Evolutionary conservation across 2,888 invertebrate species (phyloP).

Genomic region (Noctua fimbriata): DNA sequence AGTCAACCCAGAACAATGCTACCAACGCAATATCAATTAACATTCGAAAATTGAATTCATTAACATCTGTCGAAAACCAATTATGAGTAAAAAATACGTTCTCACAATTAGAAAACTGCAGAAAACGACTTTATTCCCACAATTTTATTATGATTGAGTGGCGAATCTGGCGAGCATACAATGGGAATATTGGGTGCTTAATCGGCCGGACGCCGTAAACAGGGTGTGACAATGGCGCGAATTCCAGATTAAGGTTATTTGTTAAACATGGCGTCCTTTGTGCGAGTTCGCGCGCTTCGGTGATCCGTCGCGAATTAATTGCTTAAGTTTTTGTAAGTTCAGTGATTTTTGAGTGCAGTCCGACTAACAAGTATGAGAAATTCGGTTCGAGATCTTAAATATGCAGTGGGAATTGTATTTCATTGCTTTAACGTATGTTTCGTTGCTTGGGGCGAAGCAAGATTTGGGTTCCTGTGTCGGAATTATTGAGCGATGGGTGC

Average conservation of each 20-base stretch:
- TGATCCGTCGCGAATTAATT: slow-evolving; percentile 76
- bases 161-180: slow-evolving; percentile 80
- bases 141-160: slow-evolving; percentile 84
- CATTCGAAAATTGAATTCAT: slow-evolving; percentile 76
- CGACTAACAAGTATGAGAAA: slow-evolving; percentile 80
- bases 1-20: slow-evolving; percentile 70
- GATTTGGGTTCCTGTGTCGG: slow-evolving; percentile 20
- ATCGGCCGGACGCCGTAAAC: slow-evolving; percentile 83
- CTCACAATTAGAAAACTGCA: slow-evolving; percentile 84
- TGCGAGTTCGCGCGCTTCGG: slow-evolving; percentile 78
- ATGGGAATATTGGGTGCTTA: slow-evolving; percentile 82
- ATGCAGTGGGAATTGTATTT: slow-evolving; percentile 65
- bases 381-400: slow-evolving; percentile 52
- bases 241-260: slow-evolving; percentile 86
- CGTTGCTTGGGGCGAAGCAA: slow-evolving; percentile 40
- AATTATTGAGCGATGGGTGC: slow-evolving; percentile 21
- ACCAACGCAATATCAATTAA: slow-evolving; percentile 70
- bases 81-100: slow-evolving; percentile 77
- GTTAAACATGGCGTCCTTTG: slow-evolving; percentile 84
- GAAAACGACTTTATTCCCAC: slow-evolving; percentile 83
- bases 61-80: slow-evolving; percentile 78
- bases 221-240: slow-evolving; percentile 79
- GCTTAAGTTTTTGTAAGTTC: slow-evolving; percentile 77
- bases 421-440: slow-evolving; percentile 54
- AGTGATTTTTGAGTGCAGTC: slow-evolving; percentile 71